A percentile compares a stretch with the other conserved stretches of the same genome.
phyloP scores from a whole-genome alignment of 2,888 invertebrate genomes.

The Hirtodrosophila confusa region DNA sequence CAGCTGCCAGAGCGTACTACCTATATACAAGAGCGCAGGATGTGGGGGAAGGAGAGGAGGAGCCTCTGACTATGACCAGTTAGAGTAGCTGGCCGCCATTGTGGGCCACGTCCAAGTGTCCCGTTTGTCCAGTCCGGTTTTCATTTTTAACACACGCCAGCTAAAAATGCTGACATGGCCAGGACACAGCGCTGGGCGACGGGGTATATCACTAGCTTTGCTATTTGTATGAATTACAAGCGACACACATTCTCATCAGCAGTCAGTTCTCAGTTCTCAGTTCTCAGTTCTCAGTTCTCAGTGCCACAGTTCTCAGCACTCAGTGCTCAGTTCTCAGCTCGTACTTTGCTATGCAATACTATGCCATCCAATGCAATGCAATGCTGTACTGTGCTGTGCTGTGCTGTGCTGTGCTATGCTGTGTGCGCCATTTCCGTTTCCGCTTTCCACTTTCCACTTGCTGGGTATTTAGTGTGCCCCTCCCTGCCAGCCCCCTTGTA shows the following conservation, averaged over 20 bases:
- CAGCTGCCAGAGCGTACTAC: constrained; percentile 1
- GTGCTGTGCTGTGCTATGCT: constrained; percentile 40
- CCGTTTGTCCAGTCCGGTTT: constrained; percentile 56
- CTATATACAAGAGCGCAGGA: neutral
- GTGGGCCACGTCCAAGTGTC: constrained; percentile 3
- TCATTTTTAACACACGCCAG: constrained; percentile 66
- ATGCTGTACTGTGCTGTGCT: constrained; percentile 10
- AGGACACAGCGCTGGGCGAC: constrained; percentile 21
- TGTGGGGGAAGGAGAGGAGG: neutral
- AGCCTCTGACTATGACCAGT: too few relatives aligned
- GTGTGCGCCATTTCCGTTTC: constrained; percentile 78
- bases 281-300: constrained; percentile 10
- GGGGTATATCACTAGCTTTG: constrained; percentile 37
- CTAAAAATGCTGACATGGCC: constrained; percentile 74
- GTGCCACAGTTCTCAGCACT: constrained; percentile 39
- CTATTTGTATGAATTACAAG: constrained; percentile 73
- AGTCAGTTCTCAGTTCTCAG: constrained; percentile 27
- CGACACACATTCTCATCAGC: constrained; percentile 58
- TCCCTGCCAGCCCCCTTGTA: constrained; percentile 36
- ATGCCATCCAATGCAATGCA: neutral
- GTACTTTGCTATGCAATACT: constrained; percentile 11
- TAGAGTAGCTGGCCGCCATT: too few relatives aligned
- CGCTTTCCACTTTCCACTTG: constrained; percentile 79
- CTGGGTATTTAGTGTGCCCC: constrained; percentile 70
- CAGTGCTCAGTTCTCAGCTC: constrained; percentile 4